These are phyloP conservation scores for Patella ulyssiponensis DNA, from an alignment of 2,888 invertebrate genomes.

Conservation along the genomic window DNA sequence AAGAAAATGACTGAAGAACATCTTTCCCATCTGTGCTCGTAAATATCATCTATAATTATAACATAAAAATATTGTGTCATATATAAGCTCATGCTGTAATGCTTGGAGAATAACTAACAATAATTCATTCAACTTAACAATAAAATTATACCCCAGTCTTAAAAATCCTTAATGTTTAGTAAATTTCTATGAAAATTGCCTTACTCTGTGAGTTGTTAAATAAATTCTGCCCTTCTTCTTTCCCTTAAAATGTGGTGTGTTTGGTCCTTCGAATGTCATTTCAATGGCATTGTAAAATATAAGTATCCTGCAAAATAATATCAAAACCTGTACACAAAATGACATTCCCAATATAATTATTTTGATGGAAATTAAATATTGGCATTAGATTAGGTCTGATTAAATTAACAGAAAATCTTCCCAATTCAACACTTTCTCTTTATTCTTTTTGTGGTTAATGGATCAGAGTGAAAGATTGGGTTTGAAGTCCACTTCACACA, in stretches of 20 bases:
- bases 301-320: conserved; percentile 81
- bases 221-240: conserved; percentile 91
- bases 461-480: too few species aligned
- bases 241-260: conserved; percentile 78
- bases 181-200: conserved; percentile 25
- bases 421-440: too few species aligned
- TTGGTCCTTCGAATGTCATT: conserved; percentile 89
- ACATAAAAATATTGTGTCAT: not conserved
- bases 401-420: too few species aligned
- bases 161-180: too few species aligned
- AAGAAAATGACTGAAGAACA: conserved; percentile 92
- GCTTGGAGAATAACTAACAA: not conserved
- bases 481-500: too few species aligned
- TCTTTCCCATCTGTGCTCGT: conserved; percentile 86
- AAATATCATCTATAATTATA: conserved; percentile 84
- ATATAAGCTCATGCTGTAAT: not conserved
- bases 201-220: conserved; percentile 88
- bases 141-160: not conserved
- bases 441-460: too few species aligned
- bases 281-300: conserved; percentile 92
- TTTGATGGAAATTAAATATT: too few species aligned
- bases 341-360: too few species aligned
- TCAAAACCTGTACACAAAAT: too few species aligned
- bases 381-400: too few species aligned
- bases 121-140: not conserved